Evolutionary conservation across 1,140 invertebrate genomes (phyloP).

Genomic region (Neoseiulus cucumeris): DNA sequence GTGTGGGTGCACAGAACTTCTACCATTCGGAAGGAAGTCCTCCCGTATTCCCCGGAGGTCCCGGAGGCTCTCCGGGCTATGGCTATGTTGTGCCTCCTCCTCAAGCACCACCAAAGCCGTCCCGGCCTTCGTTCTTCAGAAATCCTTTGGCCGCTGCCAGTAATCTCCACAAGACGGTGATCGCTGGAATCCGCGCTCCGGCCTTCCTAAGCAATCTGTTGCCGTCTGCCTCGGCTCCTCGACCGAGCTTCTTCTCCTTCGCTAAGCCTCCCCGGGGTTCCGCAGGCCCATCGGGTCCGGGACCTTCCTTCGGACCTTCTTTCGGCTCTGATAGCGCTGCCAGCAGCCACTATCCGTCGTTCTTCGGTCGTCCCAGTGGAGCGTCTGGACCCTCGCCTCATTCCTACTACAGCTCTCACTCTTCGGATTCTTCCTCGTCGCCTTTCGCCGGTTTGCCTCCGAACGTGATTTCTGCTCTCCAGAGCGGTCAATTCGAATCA

Average conservation of each 20-base stretch:
- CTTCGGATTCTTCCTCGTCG: neutral
- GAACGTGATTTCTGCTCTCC: conserved; percentile 1
- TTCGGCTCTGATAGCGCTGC: neutral
- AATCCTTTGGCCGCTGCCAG: neutral
- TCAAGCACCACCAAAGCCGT: neutral
- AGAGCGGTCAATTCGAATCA: conserved; percentile 1
- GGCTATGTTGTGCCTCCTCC: neutral
- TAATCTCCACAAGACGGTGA: conserved; percentile 4
- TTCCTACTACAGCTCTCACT: neutral
- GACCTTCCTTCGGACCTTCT: neutral
- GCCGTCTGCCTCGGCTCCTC: neutral
- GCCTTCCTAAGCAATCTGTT: conserved; percentile 1
- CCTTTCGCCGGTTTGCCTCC: neutral
- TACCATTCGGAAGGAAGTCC: neutral
- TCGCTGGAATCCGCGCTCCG: conserved; percentile 1
- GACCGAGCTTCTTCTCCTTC: conserved; percentile 6
- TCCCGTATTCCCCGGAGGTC: neutral
- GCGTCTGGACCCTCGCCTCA: neutral
- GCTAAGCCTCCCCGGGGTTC: neutral
- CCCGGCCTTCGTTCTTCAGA: conserved; percentile 6
- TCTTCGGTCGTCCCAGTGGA: neutral
- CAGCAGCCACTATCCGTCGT: neutral
- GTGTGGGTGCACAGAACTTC: neutral
- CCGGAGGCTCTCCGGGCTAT: neutral
- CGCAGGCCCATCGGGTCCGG: neutral